These are phyloP conservation scores for Hydroisotoma schaefferi DNA, from an alignment of 2,888 invertebrate genomes.

Conservation along the genomic window DNA sequence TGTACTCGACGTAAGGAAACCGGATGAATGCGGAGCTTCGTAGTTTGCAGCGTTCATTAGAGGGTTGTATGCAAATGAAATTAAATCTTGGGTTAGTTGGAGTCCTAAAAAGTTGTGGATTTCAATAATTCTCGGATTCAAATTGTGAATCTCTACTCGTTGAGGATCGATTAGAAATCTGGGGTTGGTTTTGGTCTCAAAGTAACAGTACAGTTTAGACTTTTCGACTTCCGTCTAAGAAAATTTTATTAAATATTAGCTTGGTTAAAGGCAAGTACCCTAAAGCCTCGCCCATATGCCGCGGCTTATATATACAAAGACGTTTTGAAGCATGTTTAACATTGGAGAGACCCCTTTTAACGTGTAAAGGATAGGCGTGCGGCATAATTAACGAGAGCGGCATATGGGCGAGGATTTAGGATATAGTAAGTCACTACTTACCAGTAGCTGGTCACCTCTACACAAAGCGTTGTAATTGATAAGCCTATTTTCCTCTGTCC, in stretches of 20 bases:
- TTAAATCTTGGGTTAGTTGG: constrained; percentile 4
- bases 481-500: neutral
- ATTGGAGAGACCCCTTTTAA: too few species aligned
- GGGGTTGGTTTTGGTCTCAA: constrained; percentile 10
- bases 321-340: too few species aligned
- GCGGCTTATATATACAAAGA: too few species aligned
- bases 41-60: constrained; percentile 3
- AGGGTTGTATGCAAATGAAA: neutral
- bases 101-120: constrained; percentile 20
- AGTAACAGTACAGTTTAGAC: constrained; percentile 7
- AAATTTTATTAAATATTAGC: too few species aligned
- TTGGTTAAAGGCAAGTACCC: too few species aligned
- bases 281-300: too few species aligned
- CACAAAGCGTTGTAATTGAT: constrained; percentile 23
- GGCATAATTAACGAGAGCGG: too few species aligned
- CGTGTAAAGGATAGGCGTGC: too few species aligned
- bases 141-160: constrained; percentile 20
- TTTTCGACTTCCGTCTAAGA: neutral
- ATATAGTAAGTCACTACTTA: too few species aligned
- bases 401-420: too few species aligned
- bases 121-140: constrained; percentile 21
- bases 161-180: constrained; percentile 17
- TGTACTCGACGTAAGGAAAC: neutral
- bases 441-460: constrained; percentile 18
- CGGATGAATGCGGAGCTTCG: neutral